These are phyloP conservation scores for Steatocranus sp. DNA, from an alignment of 2,797 vertebrate species.

Conservation along the genomic window DNA sequence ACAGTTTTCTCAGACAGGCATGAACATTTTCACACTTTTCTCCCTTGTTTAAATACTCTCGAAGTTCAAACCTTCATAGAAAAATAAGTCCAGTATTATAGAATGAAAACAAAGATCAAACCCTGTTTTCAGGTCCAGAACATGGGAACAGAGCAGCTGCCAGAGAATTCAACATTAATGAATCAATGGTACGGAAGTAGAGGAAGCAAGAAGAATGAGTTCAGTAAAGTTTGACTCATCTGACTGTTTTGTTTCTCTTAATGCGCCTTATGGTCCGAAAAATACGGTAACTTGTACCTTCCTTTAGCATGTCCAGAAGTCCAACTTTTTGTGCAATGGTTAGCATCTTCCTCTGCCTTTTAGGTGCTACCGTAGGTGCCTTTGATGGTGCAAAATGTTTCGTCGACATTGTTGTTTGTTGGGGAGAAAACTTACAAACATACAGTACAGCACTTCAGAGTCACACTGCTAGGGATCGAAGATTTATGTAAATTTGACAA, in stretches of 20 bases:
- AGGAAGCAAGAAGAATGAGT: background rate
- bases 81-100: background rate
- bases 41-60: no score
- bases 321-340: background rate
- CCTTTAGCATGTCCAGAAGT: fast-evolving
- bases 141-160: background rate
- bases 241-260: background rate
- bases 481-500: background rate
- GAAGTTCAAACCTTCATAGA: background rate
- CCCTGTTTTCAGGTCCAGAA: background rate
- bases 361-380: fast-evolving
- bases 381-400: background rate
- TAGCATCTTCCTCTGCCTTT: background rate
- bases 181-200: background rate
- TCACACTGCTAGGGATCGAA: background rate
- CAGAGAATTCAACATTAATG: background rate
- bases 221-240: fast-evolving
- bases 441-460: background rate
- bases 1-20: no score
- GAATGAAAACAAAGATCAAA: background rate
- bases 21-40: no score
- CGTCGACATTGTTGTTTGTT: background rate
- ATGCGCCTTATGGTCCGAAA: fast-evolving
- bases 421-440: background rate
- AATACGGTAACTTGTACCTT: fast-evolving